Percentiles rank a stretch among this genome's conserved stretches.
phyloP scores from a whole-genome alignment of 1,140 invertebrate genomes.

The Nixonia krombeini region DNA sequence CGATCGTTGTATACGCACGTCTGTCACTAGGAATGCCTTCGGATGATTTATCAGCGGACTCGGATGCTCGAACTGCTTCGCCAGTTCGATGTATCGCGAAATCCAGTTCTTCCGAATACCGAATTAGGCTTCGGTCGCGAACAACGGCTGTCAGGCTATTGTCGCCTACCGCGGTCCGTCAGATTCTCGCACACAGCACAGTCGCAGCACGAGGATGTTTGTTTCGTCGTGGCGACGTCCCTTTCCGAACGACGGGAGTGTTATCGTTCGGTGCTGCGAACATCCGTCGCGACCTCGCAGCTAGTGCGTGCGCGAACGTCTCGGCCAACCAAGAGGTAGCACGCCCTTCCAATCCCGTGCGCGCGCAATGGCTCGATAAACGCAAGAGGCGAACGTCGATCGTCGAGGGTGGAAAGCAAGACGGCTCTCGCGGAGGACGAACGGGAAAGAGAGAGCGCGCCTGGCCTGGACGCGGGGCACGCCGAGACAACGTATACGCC shows the following conservation, averaged over 20 bases:
- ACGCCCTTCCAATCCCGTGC: constrained; percentile 53
- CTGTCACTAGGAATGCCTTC: no score
- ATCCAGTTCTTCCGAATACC: no score
- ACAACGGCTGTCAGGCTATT: not conserved
- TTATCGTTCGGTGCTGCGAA: constrained; percentile 37
- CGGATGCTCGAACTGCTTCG: no score
- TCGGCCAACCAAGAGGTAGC: constrained; percentile 38
- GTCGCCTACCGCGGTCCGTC: not conserved
- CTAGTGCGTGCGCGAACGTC: constrained; percentile 34
- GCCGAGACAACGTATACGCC: constrained; percentile 33
- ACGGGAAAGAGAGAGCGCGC: constrained; percentile 12
- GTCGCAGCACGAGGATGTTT: constrained; percentile 30
- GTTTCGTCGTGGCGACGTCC: constrained; percentile 31
- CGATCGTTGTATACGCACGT: no score
- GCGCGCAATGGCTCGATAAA: constrained; percentile 72
- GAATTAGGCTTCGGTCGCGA: no score
- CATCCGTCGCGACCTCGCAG: constrained; percentile 41
- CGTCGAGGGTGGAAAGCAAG: constrained; percentile 47
- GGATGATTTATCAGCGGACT: no score
- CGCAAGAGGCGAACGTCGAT: constrained; percentile 64
- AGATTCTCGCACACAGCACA: constrained; percentile 15
- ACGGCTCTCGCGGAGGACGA: not conserved
- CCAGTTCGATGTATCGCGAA: no score
- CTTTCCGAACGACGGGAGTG: constrained; percentile 25
- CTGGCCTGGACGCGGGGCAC: constrained; percentile 1